Percentiles rank a stretch among this genome's conserved stretches.
These are phyloP conservation scores for Actinopyga echinites DNA, from an alignment of 53 echinoderm and acorn worm species.

Conservation along the genomic window DNA sequence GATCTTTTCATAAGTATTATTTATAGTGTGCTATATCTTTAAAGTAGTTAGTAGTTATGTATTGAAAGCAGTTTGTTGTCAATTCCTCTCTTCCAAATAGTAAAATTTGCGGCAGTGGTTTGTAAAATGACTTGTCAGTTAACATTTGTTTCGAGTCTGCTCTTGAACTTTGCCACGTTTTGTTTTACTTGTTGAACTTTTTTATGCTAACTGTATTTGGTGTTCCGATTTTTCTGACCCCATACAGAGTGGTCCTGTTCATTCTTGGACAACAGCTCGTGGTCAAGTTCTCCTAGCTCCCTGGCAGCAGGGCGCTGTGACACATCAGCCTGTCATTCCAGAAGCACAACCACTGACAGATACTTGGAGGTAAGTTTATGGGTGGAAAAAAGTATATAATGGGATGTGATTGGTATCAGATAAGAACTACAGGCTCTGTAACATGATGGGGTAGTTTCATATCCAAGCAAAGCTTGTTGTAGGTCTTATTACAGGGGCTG, in stretches of 20 bases:
- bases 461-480: too few relatives aligned
- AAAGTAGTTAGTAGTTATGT: too few relatives aligned
- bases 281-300: slow-evolving; percentile 94
- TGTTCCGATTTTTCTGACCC: not conserved
- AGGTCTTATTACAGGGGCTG: too few relatives aligned
- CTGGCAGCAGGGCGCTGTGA: slow-evolving; percentile 99
- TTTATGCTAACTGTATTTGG: not conserved
- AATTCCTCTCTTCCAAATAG: too few relatives aligned
- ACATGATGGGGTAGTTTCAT: too few relatives aligned
- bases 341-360: slow-evolving; percentile 98
- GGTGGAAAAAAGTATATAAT: not conserved
- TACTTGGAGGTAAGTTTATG: slow-evolving; percentile 84
- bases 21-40: too few relatives aligned
- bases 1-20: too few relatives aligned
- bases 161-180: not conserved
- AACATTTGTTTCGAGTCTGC: not conserved
- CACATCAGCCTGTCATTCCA: slow-evolving; percentile 99
- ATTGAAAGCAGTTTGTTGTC: too few relatives aligned
- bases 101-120: too few relatives aligned
- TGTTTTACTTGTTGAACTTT: not conserved
- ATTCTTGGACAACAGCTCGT: slow-evolving; percentile 65
- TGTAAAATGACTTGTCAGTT: too few relatives aligned
- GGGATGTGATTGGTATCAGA: too few relatives aligned
- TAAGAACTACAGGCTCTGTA: too few relatives aligned
- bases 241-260: slow-evolving; percentile 88